Conservation (phyloP, 2,113 vertebrate species). For the Xiphias gladius region DNA sequence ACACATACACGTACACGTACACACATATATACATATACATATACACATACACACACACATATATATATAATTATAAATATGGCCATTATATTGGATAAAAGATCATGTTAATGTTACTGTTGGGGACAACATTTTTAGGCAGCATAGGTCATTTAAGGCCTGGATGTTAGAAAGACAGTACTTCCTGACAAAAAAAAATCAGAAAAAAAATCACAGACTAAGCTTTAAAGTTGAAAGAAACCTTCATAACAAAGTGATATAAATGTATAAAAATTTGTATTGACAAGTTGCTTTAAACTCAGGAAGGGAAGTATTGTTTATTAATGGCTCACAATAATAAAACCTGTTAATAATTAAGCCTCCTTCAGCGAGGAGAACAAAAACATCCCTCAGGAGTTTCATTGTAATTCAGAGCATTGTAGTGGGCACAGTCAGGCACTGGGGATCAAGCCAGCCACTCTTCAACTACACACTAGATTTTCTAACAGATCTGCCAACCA, state of each 20-base stretch:
- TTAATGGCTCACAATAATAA: constrained; percentile 40
- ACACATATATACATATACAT: too few relatives aligned
- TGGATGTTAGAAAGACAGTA: background rate
- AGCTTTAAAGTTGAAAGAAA: background rate
- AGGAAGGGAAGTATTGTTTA: constrained; percentile 23
- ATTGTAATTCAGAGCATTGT: constrained; percentile 57
- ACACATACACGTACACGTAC: too few relatives aligned
- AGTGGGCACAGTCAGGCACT: constrained; percentile 54
- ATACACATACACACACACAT: too few relatives aligned
- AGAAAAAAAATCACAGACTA: background rate
- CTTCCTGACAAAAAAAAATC: background rate
- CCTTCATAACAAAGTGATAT: background rate
- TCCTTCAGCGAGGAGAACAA: constrained; percentile 1
- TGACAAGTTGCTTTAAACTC: constrained; percentile 19
- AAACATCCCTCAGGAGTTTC: constrained; percentile 56
- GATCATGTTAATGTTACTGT: too few relatives aligned
- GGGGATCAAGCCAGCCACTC: constrained; percentile 65
- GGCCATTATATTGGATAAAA: background rate
- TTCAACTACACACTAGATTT: constrained; percentile 52
- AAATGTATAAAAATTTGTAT: background rate
- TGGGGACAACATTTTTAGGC: too few relatives aligned
- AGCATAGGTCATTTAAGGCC: background rate
- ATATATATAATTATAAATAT: background rate
- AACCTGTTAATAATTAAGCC: constrained; percentile 59
- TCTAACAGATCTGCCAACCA: constrained; percentile 45